phyloP scores from a whole-genome alignment of 2,113 vertebrate genomes.

The Garra rufa region DNA sequence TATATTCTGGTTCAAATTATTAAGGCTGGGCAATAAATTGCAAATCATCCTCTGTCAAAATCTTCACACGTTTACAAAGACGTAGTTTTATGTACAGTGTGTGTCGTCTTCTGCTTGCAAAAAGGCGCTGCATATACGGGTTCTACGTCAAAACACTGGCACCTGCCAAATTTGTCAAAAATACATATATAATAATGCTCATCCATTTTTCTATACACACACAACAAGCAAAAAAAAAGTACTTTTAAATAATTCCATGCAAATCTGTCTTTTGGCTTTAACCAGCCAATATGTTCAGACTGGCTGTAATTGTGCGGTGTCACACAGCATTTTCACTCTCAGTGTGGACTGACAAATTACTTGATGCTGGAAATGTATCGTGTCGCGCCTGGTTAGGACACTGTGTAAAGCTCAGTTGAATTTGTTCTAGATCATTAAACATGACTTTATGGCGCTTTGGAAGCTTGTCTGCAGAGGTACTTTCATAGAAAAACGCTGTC shows the following conservation, averaged over 20 bases:
- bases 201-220: neutral
- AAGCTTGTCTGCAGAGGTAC: neutral
- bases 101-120: too few species aligned
- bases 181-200: neutral
- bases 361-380: neutral
- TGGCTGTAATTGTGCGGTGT: neutral
- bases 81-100: too few species aligned
- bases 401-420: slow-evolving; percentile 18
- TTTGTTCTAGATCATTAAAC: slow-evolving; percentile 20
- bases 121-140: too few species aligned
- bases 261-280: neutral
- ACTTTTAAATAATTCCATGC: neutral
- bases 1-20: too few species aligned
- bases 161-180: too few species aligned
- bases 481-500: neutral
- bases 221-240: neutral
- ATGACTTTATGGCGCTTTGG: neutral
- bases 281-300: neutral
- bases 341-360: slow-evolving; percentile 1
- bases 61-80: too few species aligned
- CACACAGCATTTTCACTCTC: slow-evolving; percentile 1
- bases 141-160: too few species aligned
- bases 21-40: too few species aligned
- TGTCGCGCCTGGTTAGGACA: neutral
- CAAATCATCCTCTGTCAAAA: too few species aligned